These are phyloP conservation scores for Pogonognathellus flavescens DNA, from an alignment of 1,140 invertebrate genomes.

Conservation along the genomic window DNA sequence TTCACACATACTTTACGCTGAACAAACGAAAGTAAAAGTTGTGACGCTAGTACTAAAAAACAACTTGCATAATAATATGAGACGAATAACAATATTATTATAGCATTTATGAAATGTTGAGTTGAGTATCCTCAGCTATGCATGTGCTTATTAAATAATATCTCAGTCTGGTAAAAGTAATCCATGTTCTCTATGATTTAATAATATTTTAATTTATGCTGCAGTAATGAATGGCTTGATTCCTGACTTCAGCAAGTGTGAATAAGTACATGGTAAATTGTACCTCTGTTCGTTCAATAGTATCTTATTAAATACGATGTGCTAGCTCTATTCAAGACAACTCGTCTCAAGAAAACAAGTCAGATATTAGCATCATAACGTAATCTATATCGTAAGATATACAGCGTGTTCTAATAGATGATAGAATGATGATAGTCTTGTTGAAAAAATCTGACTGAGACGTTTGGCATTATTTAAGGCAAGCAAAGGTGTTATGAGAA, in stretches of 20 bases:
- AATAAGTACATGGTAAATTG: not conserved
- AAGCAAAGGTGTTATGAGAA: no score
- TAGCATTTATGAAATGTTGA: no score
- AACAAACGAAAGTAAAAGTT: conserved; percentile 43
- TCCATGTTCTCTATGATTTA: conserved; percentile 5
- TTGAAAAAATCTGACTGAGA: no score
- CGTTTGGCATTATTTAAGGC: no score
- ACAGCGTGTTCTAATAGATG: no score
- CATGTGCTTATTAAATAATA: conserved; percentile 3
- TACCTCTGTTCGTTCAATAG: not conserved
- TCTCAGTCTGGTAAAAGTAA: not conserved
- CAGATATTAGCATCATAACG: not conserved
- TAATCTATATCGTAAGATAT: no score
- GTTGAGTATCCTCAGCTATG: no score
- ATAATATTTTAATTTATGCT: conserved; percentile 26
- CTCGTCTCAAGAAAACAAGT: not conserved
- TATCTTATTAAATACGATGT: not conserved
- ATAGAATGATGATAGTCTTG: conserved; percentile 18
- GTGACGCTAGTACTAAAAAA: not conserved
- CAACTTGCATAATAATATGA: not conserved
- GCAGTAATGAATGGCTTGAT: not conserved
- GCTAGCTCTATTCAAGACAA: not conserved
- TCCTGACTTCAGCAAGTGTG: conserved; percentile 5
- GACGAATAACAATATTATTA: no score
- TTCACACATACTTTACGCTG: conserved; percentile 19